These are phyloP conservation scores for Casuarius casuarius DNA, from an alignment of 2,113 vertebrate species.

Conservation along the genomic window DNA sequence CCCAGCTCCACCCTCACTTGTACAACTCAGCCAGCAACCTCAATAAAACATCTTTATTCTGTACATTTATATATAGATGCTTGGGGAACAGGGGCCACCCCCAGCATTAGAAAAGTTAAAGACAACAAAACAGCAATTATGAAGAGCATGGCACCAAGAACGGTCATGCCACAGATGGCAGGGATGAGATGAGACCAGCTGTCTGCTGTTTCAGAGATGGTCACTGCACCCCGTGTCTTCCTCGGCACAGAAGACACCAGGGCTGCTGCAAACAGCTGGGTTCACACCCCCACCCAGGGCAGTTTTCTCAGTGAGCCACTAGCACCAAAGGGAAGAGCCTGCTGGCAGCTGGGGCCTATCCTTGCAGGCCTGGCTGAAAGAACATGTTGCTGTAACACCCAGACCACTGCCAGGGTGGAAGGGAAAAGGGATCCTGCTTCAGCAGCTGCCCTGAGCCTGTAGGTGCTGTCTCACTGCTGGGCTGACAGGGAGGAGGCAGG, in stretches of 20 bases:
- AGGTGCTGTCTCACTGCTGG: not conserved
- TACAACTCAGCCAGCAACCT: slow-evolving; percentile 5
- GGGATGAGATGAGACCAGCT: slow-evolving; percentile 25
- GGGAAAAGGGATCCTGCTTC: not conserved
- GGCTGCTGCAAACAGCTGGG: slow-evolving; percentile 40
- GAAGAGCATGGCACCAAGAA: slow-evolving; percentile 71
- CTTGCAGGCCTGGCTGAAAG: not conserved
- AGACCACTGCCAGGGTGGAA: not conserved
- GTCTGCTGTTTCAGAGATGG: not conserved
- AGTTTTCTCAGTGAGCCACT: not conserved
- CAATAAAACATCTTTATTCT: slow-evolving; percentile 85
- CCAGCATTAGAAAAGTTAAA: slow-evolving; percentile 75
- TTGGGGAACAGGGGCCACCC: slow-evolving; percentile 58
- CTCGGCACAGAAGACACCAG: slow-evolving; percentile 23
- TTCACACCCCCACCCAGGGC: not conserved
- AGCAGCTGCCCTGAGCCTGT: not conserved
- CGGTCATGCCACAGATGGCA: slow-evolving; percentile 59
- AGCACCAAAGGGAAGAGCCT: slow-evolving; percentile 32
- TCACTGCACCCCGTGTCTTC: not conserved
- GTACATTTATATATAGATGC: slow-evolving; percentile 76
- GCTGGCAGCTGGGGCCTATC: not conserved
- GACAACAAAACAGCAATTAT: slow-evolving; percentile 67
- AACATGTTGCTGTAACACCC: not conserved
- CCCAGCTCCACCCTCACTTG: not conserved
- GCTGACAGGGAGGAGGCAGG: not conserved